Conservation (phyloP, 2,888 invertebrate species). For the Orthonychiurus folsomi region DNA sequence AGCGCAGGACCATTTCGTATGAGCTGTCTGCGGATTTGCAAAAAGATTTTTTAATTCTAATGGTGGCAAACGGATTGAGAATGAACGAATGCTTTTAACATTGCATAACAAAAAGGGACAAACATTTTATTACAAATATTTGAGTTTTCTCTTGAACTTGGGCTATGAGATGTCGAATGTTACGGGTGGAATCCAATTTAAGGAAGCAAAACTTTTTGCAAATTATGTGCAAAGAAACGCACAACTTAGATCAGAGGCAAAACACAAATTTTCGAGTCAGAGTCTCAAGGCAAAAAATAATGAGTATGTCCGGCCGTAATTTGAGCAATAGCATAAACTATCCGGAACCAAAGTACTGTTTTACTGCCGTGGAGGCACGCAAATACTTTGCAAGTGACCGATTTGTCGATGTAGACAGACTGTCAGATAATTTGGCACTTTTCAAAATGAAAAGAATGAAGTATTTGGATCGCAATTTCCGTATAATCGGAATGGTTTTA, state of each 20-base stretch:
- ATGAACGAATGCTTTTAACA: not conserved
- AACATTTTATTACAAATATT: not conserved
- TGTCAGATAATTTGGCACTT: not conserved
- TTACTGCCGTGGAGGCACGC: not conserved
- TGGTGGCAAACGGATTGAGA: not conserved
- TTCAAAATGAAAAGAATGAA: not conserved
- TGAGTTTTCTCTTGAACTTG: not conserved
- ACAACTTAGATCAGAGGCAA: not conserved
- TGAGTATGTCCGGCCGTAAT: not conserved
- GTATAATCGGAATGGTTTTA: not conserved
- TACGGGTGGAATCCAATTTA: not conserved
- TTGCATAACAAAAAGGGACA: not conserved
- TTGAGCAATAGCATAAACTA: not conserved
- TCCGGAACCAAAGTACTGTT: not conserved
- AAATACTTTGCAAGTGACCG: not conserved
- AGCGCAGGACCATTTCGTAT: not conserved
- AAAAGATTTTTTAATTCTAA: slow-evolving; percentile 1
- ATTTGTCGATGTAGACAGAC: not conserved
- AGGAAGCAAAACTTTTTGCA: not conserved
- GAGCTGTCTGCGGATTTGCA: not conserved
- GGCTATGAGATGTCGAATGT: not conserved
- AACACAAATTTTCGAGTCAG: not conserved
- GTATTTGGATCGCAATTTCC: not conserved
- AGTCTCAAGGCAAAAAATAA: not conserved
- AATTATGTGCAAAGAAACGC: not conserved